These are phyloP conservation scores for Spilarctia lutea DNA, from an alignment of 2,888 invertebrate species.

Conservation along the genomic window DNA sequence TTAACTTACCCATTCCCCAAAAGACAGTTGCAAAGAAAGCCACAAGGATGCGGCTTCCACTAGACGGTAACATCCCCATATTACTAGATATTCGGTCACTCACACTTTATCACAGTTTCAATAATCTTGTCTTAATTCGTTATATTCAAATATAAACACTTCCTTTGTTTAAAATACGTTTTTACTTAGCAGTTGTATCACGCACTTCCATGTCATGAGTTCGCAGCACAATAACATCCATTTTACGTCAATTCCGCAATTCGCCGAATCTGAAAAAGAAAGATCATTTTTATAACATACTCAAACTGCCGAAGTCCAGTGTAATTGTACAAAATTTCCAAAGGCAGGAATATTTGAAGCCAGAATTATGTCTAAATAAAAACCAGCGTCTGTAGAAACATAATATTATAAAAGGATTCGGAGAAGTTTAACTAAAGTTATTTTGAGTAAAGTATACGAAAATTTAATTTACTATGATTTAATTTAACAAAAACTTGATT, in stretches of 20 bases:
- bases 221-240: slow-evolving; percentile 70
- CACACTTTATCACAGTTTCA: slow-evolving; percentile 42
- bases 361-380: slow-evolving; percentile 40
- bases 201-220: slow-evolving; percentile 60
- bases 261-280: slow-evolving; percentile 63
- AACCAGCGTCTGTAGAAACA: slow-evolving; percentile 20
- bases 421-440: not conserved
- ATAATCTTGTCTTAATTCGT: slow-evolving; percentile 41
- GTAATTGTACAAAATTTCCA: slow-evolving; percentile 27
- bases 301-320: slow-evolving; percentile 25
- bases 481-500: not conserved
- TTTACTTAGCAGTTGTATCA: slow-evolving; percentile 25
- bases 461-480: not conserved
- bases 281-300: slow-evolving; percentile 34
- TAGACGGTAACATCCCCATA: slow-evolving; percentile 76
- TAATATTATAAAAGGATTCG: not conserved
- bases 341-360: slow-evolving; percentile 30
- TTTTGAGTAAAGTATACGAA: not conserved
- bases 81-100: slow-evolving; percentile 66
- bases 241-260: slow-evolving; percentile 56
- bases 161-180: slow-evolving; percentile 17
- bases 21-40: slow-evolving; percentile 80
- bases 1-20: slow-evolving; percentile 81
- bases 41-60: slow-evolving; percentile 80
- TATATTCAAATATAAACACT: slow-evolving; percentile 37